Evolutionary conservation across 2,888 invertebrate species (phyloP).

Genomic region (Dendrolimus pini): DNA sequence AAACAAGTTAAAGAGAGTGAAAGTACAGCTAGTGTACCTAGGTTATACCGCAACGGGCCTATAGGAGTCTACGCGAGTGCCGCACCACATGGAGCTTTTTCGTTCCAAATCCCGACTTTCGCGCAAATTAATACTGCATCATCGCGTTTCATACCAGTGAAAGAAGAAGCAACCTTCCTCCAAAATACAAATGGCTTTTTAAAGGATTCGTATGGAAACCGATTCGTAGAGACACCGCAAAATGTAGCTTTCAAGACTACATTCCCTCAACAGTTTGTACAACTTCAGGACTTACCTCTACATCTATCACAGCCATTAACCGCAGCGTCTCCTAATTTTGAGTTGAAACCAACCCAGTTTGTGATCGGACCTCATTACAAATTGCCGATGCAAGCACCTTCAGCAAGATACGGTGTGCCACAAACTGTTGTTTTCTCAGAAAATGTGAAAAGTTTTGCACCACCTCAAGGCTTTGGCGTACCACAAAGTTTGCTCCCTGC

Average conservation of each 20-base stretch:
- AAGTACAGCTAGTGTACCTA: slow-evolving; percentile 49
- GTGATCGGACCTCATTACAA: slow-evolving; percentile 44
- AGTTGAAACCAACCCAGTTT: slow-evolving; percentile 37
- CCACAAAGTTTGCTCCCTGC: slow-evolving; percentile 40
- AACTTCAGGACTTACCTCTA: slow-evolving; percentile 55
- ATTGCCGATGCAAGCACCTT: slow-evolving; percentile 36
- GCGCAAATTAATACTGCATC: slow-evolving; percentile 33
- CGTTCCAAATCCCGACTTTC: slow-evolving; percentile 46
- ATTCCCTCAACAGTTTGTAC: slow-evolving; percentile 56
- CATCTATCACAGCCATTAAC: slow-evolving; percentile 58
- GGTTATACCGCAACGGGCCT: slow-evolving; percentile 47
- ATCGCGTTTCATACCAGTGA: slow-evolving; percentile 41
- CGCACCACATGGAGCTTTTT: slow-evolving; percentile 52
- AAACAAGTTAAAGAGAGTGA: slow-evolving; percentile 18
- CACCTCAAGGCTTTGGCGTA: slow-evolving; percentile 18
- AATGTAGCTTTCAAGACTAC: slow-evolving; percentile 43
- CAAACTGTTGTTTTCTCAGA: slow-evolving; percentile 7
- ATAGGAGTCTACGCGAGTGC: slow-evolving; percentile 54
- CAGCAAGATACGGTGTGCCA: slow-evolving; percentile 11
- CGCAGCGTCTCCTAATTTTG: slow-evolving; percentile 38
- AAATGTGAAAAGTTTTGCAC: slow-evolving; percentile 20
- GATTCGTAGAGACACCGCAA: slow-evolving; percentile 47
- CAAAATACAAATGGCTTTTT: slow-evolving; percentile 44
- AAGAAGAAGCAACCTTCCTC: slow-evolving; percentile 23
- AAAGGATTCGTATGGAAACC: slow-evolving; percentile 65